Base-by-base conservation (phyloP, 1,140 invertebrate genomes). In the Capitella teleta region DNA sequence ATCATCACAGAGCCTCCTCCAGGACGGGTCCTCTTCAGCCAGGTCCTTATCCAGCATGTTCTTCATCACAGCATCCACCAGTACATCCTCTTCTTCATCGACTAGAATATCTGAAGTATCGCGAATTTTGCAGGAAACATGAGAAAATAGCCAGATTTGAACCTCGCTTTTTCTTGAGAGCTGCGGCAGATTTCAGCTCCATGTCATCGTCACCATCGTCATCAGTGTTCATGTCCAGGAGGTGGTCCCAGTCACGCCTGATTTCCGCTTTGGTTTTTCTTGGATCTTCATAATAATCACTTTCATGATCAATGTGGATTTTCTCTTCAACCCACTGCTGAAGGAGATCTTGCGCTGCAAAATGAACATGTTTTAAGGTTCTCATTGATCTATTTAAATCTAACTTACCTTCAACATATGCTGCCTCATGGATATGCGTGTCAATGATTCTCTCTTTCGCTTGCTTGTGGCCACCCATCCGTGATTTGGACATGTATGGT, bases 321-420 rank as follows among this genome's bases (percentile, higher is more conserved):
- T 65, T 65, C 28, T 67, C 64, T 24, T 53, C 55, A 43, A 67
- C 58, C 64, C 64, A 67, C 32, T 67, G 60, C 28, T 59, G 59
- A 30, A 67, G 45, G 2, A 67, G 49, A 32, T 67, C 64, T 44
- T 65, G 61, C 28, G 64, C 64, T 61, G 51, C 53, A 50, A 49
- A n/a, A 36, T 18, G 54, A 56, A 32, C n/a, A 4, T 40, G 30
- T n/a, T n/a, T n/a, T n/a, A n/a, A n/a, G n/a, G n/a, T n/a, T n/a
- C n/a, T n/a, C n/a, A n/a, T n/a, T n/a, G n/a, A n/a, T n/a, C n/a
- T n/a, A n/a, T n/a, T n/a, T n/a, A n/a, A n/a, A n/a, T n/a, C 12
- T 18, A 21, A 10, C 28, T 25, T 48, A 61, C 59, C 59, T 56
- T 61, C 59, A 26, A 30, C 37, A 23, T 52, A 56, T 30, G 59